These are phyloP conservation scores for Drosophila paucipuncta DNA, from an alignment of 2,888 invertebrate genomes.

Conservation along the genomic window DNA sequence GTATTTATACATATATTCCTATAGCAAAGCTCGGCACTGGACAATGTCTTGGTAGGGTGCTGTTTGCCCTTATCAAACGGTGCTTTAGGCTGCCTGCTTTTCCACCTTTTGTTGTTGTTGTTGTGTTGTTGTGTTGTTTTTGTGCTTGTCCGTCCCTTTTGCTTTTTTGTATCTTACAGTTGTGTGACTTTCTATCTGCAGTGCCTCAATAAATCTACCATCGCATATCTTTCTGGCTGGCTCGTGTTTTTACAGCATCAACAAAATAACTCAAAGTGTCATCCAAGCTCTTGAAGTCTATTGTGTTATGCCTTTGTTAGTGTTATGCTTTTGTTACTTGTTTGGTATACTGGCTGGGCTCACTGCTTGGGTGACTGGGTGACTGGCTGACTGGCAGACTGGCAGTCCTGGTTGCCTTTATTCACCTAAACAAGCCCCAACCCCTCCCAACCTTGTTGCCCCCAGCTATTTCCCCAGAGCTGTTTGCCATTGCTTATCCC, in stretches of 20 bases:
- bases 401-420: slow-evolving; percentile 7
- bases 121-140: slow-evolving; percentile 2
- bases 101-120: slow-evolving; percentile 46
- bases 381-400: not conserved
- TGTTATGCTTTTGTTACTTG: slow-evolving; percentile 47
- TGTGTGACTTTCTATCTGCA: slow-evolving; percentile 45
- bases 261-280: slow-evolving; percentile 78
- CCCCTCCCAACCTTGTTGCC: not conserved
- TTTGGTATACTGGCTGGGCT: slow-evolving; percentile 10
- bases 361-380: not conserved
- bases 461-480: slow-evolving; percentile 22
- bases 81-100: slow-evolving; percentile 50
- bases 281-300: slow-evolving; percentile 78
- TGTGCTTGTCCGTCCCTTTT: slow-evolving; percentile 7
- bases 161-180: slow-evolving; percentile 8
- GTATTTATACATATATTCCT: slow-evolving; percentile 7
- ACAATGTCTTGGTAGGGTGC: slow-evolving; percentile 31
- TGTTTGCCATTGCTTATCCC: slow-evolving; percentile 60
- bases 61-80: slow-evolving; percentile 57
- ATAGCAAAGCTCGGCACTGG: slow-evolving; percentile 43
- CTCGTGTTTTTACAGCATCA: slow-evolving; percentile 71
- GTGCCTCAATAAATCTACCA: slow-evolving; percentile 70
- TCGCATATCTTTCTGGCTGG: slow-evolving; percentile 64
- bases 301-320: slow-evolving; percentile 65
- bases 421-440: not conserved